These are phyloP conservation scores for Brachionus manjavacas DNA, from an alignment of 1,140 invertebrate species.

Conservation along the genomic window DNA sequence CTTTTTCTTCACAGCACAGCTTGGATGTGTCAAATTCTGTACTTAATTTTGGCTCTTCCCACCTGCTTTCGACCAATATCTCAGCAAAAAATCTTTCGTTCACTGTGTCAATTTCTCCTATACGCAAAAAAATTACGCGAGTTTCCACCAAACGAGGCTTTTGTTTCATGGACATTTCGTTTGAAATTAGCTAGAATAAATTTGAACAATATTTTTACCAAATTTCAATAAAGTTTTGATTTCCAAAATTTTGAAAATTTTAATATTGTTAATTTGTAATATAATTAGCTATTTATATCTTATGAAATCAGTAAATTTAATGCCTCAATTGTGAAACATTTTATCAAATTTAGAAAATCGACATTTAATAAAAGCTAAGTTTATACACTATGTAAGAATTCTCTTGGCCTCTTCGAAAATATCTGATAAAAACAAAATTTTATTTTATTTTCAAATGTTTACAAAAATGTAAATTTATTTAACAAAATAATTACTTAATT, in stretches of 20 bases:
- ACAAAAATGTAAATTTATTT: neutral
- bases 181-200: neutral
- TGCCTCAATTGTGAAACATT: neutral
- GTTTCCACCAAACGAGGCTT: neutral
- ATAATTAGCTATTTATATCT: neutral
- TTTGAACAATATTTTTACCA: no score
- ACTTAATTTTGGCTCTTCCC: constrained; percentile 34
- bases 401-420: neutral
- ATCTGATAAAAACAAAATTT: neutral
- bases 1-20: neutral
- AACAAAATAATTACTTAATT: neutral
- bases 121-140: constrained; percentile 39
- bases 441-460: neutral
- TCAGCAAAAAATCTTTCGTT: constrained; percentile 44
- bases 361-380: neutral
- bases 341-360: neutral
- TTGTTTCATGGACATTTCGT: neutral
- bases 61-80: constrained; percentile 42
- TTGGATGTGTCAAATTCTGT: neutral
- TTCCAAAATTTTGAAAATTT: neutral
- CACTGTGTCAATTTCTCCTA: constrained; percentile 44
- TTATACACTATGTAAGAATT: neutral
- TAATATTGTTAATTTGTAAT: neutral
- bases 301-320: neutral
- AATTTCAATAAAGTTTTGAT: neutral